phyloP scores from a whole-genome alignment of 2,888 invertebrate species.

The Brenthis daphne region DNA sequence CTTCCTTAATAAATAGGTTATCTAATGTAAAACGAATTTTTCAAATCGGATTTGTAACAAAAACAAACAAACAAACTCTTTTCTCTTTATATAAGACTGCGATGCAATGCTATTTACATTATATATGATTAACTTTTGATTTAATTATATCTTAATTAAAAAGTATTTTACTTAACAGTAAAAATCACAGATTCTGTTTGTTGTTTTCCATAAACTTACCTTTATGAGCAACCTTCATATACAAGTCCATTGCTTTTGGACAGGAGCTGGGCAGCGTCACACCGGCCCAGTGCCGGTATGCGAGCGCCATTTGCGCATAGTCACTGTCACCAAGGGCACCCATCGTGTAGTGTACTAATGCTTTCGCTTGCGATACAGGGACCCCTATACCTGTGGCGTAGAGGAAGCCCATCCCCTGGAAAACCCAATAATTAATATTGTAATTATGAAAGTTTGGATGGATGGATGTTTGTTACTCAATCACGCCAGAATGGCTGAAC shows the following conservation, averaged over 20 bases:
- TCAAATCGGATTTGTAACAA: too few relatives aligned
- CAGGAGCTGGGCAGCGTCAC: conserved; percentile 94
- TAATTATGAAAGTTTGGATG: too few relatives aligned
- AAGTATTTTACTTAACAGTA: too few relatives aligned
- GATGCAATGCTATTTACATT: too few relatives aligned
- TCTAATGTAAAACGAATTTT: too few relatives aligned
- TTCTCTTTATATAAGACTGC: too few relatives aligned
- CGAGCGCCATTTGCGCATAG: conserved; percentile 98
- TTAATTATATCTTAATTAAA: too few relatives aligned
- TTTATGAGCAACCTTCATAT: conserved; percentile 94
- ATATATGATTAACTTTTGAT: neutral
- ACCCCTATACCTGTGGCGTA: conserved; percentile 93
- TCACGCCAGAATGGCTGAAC: too few relatives aligned
- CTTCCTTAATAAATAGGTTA: too few relatives aligned
- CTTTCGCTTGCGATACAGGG: conserved; percentile 93
- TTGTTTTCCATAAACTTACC: conserved; percentile 70
- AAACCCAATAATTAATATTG: neutral
- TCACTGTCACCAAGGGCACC: conserved; percentile 95
- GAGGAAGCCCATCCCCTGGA: conserved; percentile 91
- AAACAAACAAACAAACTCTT: too few relatives aligned
- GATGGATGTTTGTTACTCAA: too few relatives aligned
- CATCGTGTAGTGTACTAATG: conserved; percentile 95
- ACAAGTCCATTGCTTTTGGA: conserved; percentile 94
- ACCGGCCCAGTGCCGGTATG: conserved; percentile 96
- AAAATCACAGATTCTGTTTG: too few relatives aligned